phyloP scores from a whole-genome alignment of 35 echinoderm and acorn worm species.

The Lytechinus pictus region DNA sequence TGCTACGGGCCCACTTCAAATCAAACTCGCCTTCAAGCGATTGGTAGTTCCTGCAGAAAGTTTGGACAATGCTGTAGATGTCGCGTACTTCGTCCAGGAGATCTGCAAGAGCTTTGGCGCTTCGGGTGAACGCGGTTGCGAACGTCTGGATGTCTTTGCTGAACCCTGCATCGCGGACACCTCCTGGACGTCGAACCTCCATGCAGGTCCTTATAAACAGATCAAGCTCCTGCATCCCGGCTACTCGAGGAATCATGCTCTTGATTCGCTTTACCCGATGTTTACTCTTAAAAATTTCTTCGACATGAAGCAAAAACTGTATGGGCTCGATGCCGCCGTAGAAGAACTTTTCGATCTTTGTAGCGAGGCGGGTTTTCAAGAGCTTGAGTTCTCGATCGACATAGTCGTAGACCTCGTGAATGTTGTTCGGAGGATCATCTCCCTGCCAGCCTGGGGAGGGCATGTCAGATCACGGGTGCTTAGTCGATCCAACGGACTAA shows the following conservation, averaged over 20 bases:
- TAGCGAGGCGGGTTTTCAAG: constrained; percentile 75
- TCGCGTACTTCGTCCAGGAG: constrained; percentile 81
- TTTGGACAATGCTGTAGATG: constrained; percentile 72
- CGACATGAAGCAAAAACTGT: constrained; percentile 89
- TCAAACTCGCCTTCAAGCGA: constrained; percentile 92
- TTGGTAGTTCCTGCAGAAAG: constrained; percentile 92
- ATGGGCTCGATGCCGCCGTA: constrained; percentile 91
- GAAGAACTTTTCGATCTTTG: constrained; percentile 88
- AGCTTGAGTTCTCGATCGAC: constrained; percentile 77
- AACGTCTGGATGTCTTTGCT: constrained; percentile 83
- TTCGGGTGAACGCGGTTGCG: constrained; percentile 65
- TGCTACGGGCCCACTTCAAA: constrained; percentile 84
- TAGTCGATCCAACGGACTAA: neutral
- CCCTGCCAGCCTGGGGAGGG: constrained; percentile 75
- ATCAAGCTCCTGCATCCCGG: constrained; percentile 75
- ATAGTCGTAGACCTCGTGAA: constrained; percentile 91
- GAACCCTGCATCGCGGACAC: constrained; percentile 83
- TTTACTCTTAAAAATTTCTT: constrained; percentile 95
- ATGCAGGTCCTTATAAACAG: constrained; percentile 74
- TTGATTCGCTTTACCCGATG: constrained; percentile 83
- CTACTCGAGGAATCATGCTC: constrained; percentile 65
- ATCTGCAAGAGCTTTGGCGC: constrained; percentile 61
- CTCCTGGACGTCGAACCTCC: constrained; percentile 81
- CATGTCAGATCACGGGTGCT: neutral
- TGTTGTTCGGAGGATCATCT: constrained; percentile 61